Percentiles rank a stretch among this genome's conserved stretches.
These are phyloP conservation scores for Enteromius argenteus DNA, from an alignment of 2,797 vertebrate species.

Conservation along the genomic window DNA sequence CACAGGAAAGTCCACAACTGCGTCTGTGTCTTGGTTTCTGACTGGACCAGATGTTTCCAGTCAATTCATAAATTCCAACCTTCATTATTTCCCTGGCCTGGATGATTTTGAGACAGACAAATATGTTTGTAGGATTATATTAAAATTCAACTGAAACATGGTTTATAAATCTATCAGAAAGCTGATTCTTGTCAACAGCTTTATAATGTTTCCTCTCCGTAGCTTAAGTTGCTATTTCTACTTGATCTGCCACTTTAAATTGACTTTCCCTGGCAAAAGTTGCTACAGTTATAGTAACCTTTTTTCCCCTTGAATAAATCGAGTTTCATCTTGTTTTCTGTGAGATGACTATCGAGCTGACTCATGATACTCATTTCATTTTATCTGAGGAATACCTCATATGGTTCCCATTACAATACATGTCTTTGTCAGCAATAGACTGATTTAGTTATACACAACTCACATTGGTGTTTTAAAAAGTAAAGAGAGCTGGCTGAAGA, in stretches of 20 bases:
- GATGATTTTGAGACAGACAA: neutral
- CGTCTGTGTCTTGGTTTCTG: slow-evolving; percentile 3
- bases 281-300: neutral
- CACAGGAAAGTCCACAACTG: slow-evolving; percentile 16
- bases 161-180: neutral
- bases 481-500: slow-evolving; percentile 9
- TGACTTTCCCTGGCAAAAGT: neutral
- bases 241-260: neutral
- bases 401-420: slow-evolving; percentile 48
- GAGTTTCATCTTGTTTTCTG: neutral
- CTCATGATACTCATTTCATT: neutral
- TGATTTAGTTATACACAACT: slow-evolving; percentile 44
- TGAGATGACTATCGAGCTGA: neutral
- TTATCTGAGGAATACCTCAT: neutral
- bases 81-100: slow-evolving; percentile 28
- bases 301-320: neutral
- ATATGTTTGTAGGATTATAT: neutral
- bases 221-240: neutral
- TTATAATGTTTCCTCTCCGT: neutral
- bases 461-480: neutral
- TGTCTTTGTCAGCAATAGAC: slow-evolving; percentile 33
- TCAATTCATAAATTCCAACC: neutral
- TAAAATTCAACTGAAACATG: neutral
- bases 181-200: neutral
- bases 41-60: slow-evolving; percentile 14